These are phyloP conservation scores for Chloromyia formosa DNA, from an alignment of 2,888 invertebrate genomes.

Conservation along the genomic window DNA sequence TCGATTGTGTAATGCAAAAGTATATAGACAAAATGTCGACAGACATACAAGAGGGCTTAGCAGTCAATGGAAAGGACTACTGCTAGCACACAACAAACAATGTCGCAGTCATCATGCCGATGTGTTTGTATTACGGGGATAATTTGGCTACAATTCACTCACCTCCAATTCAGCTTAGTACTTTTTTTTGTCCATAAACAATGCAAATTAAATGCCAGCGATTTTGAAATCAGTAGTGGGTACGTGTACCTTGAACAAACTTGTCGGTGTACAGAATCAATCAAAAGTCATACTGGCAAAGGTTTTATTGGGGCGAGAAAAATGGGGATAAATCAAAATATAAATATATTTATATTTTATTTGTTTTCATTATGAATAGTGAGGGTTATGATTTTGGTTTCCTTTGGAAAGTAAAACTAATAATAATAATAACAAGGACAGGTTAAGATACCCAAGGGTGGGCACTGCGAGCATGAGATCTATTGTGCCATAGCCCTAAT, in stretches of 20 bases:
- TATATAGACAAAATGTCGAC: neutral
- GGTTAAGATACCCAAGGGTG: too few relatives aligned
- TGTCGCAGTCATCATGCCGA: neutral
- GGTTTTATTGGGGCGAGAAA: neutral
- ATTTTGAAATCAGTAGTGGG: constrained; percentile 1
- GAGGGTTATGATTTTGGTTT: too few relatives aligned
- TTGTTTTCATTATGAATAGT: too few relatives aligned
- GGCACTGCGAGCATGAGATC: too few relatives aligned
- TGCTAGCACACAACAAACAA: neutral
- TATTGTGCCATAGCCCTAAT: too few relatives aligned
- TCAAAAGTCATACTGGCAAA: too few relatives aligned
- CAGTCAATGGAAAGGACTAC: neutral
- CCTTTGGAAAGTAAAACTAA: too few relatives aligned
- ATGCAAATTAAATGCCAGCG: neutral
- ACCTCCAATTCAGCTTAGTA: neutral
- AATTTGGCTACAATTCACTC: neutral
- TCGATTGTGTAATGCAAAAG: constrained; percentile 12
- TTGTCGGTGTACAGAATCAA: neutral
- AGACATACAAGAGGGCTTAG: neutral
- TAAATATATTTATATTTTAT: neutral
- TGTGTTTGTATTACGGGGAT: constrained; percentile 2
- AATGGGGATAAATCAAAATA: too few relatives aligned
- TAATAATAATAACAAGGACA: too few relatives aligned
- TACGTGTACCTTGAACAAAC: neutral
- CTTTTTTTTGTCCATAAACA: neutral